phyloP scores from a whole-genome alignment of 2,888 invertebrate genomes.

The Acrobasis suavella region DNA sequence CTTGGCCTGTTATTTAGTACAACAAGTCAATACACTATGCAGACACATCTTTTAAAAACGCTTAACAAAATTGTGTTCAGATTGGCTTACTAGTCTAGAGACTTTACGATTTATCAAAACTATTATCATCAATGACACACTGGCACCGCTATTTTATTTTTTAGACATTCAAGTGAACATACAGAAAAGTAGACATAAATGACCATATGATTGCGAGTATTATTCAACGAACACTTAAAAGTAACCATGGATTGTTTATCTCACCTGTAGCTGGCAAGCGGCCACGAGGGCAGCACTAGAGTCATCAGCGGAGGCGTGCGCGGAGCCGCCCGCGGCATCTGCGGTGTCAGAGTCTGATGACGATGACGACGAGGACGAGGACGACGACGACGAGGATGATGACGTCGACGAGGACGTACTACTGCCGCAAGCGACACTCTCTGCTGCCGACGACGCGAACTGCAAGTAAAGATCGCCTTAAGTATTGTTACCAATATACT shows the following conservation, averaged over 20 bases:
- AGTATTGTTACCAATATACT: no score
- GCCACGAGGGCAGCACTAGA: constrained; percentile 81
- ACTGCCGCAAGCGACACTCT: constrained; percentile 67
- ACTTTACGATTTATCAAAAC: no score
- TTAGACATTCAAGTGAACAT: no score
- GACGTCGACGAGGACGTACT: constrained; percentile 73
- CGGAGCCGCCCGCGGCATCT: constrained; percentile 67
- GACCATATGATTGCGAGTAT: no score
- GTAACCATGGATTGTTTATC: constrained; percentile 31
- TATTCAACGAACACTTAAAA: neutral
- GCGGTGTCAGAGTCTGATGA: constrained; percentile 71
- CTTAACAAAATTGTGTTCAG: no score
- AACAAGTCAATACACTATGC: no score
- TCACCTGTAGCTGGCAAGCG: constrained; percentile 81
- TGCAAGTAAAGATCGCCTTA: constrained; percentile 32
- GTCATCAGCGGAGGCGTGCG: constrained; percentile 71
- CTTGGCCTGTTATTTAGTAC: no score
- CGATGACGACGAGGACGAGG: constrained; percentile 74
- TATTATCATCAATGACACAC: no score
- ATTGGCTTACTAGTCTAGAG: no score
- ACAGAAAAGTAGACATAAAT: no score
- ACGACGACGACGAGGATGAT: constrained; percentile 71
- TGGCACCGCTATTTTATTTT: no score
- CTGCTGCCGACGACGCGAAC: constrained; percentile 67
- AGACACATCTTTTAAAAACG: no score